phyloP scores from a whole-genome alignment of 2,113 vertebrate genomes.

The Aplodontia rufa region DNA sequence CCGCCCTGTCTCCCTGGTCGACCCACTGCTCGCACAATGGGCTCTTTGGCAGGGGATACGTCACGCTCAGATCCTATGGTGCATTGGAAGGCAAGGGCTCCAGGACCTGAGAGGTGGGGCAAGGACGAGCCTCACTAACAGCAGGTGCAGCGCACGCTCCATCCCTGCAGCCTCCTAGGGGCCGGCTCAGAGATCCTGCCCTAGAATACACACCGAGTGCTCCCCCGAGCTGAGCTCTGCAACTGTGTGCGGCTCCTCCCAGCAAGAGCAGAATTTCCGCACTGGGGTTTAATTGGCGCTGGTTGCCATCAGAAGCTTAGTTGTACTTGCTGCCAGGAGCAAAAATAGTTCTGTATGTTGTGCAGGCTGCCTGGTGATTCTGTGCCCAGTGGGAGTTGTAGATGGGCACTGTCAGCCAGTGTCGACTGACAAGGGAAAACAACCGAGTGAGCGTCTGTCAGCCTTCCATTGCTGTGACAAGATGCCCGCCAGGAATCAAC shows the following conservation, averaged over 20 bases:
- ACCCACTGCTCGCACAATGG: background rate
- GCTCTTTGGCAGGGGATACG: background rate
- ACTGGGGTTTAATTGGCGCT: background rate
- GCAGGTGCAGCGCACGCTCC: background rate
- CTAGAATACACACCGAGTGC: background rate
- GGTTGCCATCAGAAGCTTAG: background rate
- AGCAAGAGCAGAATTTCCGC: background rate
- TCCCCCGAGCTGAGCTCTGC: background rate
- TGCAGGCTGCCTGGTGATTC: background rate
- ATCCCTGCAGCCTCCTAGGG: background rate
- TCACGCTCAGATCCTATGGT: background rate
- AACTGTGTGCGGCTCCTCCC: background rate
- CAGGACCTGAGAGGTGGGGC: background rate
- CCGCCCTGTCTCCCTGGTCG: background rate
- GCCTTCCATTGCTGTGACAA: background rate
- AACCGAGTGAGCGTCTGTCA: background rate
- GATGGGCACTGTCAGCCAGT: background rate
- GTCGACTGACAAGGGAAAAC: background rate
- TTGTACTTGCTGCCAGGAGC: background rate
- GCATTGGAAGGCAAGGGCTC: background rate
- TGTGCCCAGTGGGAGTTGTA: background rate
- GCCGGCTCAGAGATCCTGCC: background rate
- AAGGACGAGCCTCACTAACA: too few species aligned
- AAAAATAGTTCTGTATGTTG: background rate
- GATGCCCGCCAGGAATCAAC: background rate